Conservation (phyloP, 2,888 invertebrate genomes). For the Notodonta ziczac region DNA sequence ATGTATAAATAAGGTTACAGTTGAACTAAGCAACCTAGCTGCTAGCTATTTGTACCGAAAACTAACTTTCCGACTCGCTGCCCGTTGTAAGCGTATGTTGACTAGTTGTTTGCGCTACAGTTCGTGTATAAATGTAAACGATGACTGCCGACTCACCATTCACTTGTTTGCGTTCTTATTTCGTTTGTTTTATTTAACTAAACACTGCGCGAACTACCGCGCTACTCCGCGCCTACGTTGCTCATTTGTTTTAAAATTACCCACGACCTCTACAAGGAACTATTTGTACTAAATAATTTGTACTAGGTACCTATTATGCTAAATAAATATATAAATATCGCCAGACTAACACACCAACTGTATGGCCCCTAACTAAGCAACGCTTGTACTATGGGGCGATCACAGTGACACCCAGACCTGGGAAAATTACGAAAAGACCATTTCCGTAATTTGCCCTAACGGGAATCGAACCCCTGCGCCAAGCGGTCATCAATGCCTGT, state of each 20-base stretch:
- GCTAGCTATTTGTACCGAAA: constrained; percentile 51
- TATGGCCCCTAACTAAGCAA: no score
- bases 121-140: constrained; percentile 68
- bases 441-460: no score
- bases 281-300: no score
- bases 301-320: no score
- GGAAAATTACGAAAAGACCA: no score
- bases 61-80: constrained; percentile 64
- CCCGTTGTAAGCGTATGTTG: constrained; percentile 58
- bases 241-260: not conserved
- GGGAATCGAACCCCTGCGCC: no score
- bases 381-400: no score
- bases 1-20: constrained; percentile 10
- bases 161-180: constrained; percentile 70
- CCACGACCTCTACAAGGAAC: no score
- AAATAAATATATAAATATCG: no score
- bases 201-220: constrained; percentile 44
- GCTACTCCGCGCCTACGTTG: constrained; percentile 29
- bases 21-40: constrained; percentile 27
- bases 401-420: no score
- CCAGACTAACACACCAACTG: no score
- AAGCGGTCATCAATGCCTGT: no score
- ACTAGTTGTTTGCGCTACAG: constrained; percentile 60
- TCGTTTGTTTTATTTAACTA: constrained; percentile 61
- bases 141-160: constrained; percentile 64